phyloP scores from a whole-genome alignment of 2,888 invertebrate genomes.

The Tetragonisca angustula region DNA sequence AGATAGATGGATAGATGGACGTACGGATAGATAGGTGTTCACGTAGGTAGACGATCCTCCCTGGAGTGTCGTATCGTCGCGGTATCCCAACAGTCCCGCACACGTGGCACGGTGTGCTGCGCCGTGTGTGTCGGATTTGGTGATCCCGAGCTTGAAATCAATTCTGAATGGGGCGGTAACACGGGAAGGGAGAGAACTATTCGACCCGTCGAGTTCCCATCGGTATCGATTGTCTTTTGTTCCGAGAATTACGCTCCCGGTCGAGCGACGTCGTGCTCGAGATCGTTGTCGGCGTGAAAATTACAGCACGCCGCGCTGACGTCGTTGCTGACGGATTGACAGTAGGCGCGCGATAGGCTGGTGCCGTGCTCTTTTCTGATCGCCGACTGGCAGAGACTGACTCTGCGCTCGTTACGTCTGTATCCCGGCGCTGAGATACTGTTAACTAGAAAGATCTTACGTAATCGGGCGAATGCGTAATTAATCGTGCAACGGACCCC shows the following conservation, averaged over 20 bases:
- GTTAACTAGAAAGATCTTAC: background rate
- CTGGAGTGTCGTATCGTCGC: conserved; percentile 52
- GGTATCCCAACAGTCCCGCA: background rate
- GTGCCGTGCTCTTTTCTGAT: conserved; percentile 35
- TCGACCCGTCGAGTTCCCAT: conserved; percentile 51
- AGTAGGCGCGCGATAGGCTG: conserved; percentile 55
- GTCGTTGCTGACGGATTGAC: conserved; percentile 53
- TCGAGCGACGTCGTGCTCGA: conserved; percentile 22
- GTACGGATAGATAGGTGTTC: conserved; percentile 39
- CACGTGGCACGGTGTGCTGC: background rate
- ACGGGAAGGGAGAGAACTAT: conserved; percentile 52
- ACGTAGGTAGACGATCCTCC: conserved; percentile 59
- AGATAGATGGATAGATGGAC: conserved; percentile 35
- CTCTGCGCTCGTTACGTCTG: conserved; percentile 53
- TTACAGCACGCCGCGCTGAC: conserved; percentile 38
- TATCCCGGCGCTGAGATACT: conserved; percentile 21
- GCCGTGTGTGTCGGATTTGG: background rate
- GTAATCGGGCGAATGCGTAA: conserved; percentile 4
- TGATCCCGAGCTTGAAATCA: conserved; percentile 51
- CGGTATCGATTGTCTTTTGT: conserved; percentile 55
- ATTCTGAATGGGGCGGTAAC: conserved; percentile 57
- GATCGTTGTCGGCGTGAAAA: conserved; percentile 59
- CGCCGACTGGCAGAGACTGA: conserved; percentile 12
- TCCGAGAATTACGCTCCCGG: conserved; percentile 39
- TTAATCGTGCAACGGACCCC: background rate